phyloP scores from a whole-genome alignment of 2,797 vertebrate species.

The Thamnophis elegans region DNA sequence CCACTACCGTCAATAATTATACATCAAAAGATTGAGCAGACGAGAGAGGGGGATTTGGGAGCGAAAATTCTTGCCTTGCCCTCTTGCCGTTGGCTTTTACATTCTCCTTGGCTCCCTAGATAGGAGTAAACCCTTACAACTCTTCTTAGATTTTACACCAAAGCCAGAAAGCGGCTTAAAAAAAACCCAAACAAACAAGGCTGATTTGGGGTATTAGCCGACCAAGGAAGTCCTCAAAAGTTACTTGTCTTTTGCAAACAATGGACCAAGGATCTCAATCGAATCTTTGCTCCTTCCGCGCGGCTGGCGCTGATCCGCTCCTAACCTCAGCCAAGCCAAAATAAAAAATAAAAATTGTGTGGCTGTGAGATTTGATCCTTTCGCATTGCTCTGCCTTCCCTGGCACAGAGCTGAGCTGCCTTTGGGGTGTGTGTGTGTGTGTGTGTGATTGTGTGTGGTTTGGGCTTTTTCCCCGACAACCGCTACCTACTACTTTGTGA shows the following conservation, averaged over 20 bases:
- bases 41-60: not conserved
- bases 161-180: not conserved
- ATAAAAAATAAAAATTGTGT: constrained; percentile 52
- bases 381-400: constrained; percentile 45
- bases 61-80: not conserved
- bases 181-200: constrained; percentile 18
- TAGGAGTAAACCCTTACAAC: constrained; percentile 19
- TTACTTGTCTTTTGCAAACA: constrained; percentile 62
- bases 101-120: constrained; percentile 15
- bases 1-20: constrained; percentile 4
- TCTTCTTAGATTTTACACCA: constrained; percentile 35
- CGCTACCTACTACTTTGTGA: constrained; percentile 54
- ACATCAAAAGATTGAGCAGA: constrained; percentile 14
- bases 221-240: constrained; percentile 68
- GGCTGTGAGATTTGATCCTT: constrained; percentile 33
- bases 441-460: too few species aligned
- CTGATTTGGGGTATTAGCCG: constrained; percentile 57
- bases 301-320: constrained; percentile 24
- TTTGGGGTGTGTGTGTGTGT: too few species aligned
- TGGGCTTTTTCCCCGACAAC: constrained; percentile 6
- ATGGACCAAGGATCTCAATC: constrained; percentile 34
- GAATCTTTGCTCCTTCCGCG: constrained; percentile 21
- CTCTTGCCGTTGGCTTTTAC: not conserved
- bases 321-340: constrained; percentile 38
- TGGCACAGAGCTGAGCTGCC: not conserved